Evolutionary conservation across 2,797 vertebrate species (phyloP).

Genomic region (Myoxocephalus aenaeus): DNA sequence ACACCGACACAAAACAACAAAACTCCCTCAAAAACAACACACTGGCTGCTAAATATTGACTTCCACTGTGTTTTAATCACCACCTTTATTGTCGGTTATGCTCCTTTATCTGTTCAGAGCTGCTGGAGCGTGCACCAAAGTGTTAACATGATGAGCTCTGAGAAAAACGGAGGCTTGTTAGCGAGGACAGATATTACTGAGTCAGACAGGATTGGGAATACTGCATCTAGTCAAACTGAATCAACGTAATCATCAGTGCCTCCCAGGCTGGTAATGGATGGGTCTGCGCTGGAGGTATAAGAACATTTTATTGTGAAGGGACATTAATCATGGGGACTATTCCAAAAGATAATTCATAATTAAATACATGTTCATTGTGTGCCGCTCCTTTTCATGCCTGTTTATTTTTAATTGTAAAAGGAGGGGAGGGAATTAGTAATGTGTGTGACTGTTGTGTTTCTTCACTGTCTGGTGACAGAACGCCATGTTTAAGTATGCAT

Average conservation of each 20-base stretch:
- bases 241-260: slow-evolving; percentile 44
- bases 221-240: slow-evolving; percentile 54
- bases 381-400: neutral
- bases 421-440: neutral
- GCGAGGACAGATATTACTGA: slow-evolving; percentile 60
- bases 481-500: neutral
- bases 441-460: neutral
- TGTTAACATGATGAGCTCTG: slow-evolving; percentile 70
- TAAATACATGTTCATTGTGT: slow-evolving; percentile 4
- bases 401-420: neutral
- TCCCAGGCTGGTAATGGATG: slow-evolving; percentile 13
- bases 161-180: slow-evolving; percentile 64
- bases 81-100: slow-evolving; percentile 44
- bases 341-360: slow-evolving; percentile 11
- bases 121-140: slow-evolving; percentile 45
- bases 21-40: slow-evolving; percentile 17
- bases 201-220: slow-evolving; percentile 72
- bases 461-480: neutral
- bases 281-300: neutral
- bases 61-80: slow-evolving; percentile 36
- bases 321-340: slow-evolving; percentile 1
- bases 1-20: slow-evolving; percentile 2
- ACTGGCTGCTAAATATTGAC: slow-evolving; percentile 35
- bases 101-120: slow-evolving; percentile 54
- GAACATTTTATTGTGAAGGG: slow-evolving; percentile 2